Percentiles rank a stretch among this genome's conserved stretches.
phyloP scores from a whole-genome alignment of 2,888 invertebrate species.

The Agrochola macilenta region DNA sequence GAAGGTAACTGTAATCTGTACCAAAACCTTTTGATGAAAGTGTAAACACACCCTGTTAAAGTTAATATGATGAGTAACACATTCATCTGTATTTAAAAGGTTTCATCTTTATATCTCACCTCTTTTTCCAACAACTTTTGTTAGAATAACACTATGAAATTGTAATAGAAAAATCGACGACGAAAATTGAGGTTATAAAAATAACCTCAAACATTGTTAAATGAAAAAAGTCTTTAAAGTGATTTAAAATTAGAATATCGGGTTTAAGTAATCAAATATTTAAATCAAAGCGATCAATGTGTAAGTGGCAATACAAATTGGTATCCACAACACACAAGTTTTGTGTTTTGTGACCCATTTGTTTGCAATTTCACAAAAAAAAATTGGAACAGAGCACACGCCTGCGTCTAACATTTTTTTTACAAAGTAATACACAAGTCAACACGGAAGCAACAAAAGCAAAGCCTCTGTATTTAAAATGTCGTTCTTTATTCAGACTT shows the following conservation, averaged over 20 bases:
- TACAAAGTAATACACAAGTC: conserved; percentile 5
- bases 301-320: background rate
- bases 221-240: background rate
- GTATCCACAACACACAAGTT: background rate
- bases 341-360: background rate
- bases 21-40: background rate
- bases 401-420: background rate
- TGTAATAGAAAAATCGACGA: background rate
- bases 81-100: background rate
- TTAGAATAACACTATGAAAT: background rate
- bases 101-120: background rate
- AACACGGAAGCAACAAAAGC: conserved; percentile 1
- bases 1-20: background rate
- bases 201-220: background rate
- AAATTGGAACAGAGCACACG: background rate
- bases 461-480: conserved; percentile 21
- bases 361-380: background rate
- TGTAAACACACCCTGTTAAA: background rate
- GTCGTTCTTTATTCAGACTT: conserved; percentile 33
- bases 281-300: background rate
- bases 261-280: background rate
- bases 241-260: background rate
- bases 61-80: background rate
- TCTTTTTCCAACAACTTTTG: background rate
- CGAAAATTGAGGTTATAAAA: background rate